phyloP scores from a whole-genome alignment of 2,888 invertebrate genomes.

The Drosophila cyrtoloma region DNA sequence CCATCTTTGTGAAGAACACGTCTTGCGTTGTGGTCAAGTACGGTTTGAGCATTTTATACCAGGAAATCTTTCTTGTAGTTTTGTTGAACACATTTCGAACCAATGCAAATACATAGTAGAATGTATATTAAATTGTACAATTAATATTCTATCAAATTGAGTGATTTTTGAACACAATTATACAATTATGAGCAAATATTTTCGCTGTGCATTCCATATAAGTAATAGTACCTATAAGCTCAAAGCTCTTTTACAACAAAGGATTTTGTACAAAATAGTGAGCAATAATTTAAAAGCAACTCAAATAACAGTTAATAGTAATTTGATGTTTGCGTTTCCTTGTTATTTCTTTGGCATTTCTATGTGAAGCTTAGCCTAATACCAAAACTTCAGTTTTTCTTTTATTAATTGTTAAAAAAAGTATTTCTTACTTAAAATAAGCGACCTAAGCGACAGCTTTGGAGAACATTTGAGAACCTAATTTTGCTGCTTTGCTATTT shows the following conservation, averaged over 20 bases:
- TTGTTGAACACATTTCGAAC: slow-evolving; percentile 49
- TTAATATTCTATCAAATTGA: slow-evolving; percentile 38
- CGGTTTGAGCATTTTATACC: slow-evolving; percentile 48
- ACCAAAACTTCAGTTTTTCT: slow-evolving; percentile 14
- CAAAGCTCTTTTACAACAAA: slow-evolving; percentile 29
- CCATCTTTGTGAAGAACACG: slow-evolving; percentile 5
- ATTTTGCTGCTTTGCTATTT: slow-evolving; percentile 6
- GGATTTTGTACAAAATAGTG: background rate
- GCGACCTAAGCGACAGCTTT: background rate
- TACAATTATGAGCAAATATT: slow-evolving; percentile 25
- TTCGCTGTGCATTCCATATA: slow-evolving; percentile 19
- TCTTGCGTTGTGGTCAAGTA: slow-evolving; percentile 53
- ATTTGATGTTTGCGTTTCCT: slow-evolving; percentile 8
- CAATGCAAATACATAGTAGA: slow-evolving; percentile 25
- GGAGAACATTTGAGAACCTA: slow-evolving; percentile 12
- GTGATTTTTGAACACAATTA: slow-evolving; percentile 47
- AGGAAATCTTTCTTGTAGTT: slow-evolving; percentile 34
- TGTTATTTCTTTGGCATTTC: slow-evolving; percentile 13
- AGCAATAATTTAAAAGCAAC: slow-evolving; percentile 9
- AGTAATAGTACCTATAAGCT: slow-evolving; percentile 11
- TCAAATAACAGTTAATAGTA: slow-evolving; percentile 1
- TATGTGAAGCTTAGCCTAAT: slow-evolving; percentile 12
- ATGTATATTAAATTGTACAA: slow-evolving; percentile 14
- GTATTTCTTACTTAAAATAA: slow-evolving; percentile 5
- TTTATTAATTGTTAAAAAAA: slow-evolving; percentile 14